phyloP scores from a whole-genome alignment of 1,140 invertebrate species.

The Tenebrio molitor region DNA sequence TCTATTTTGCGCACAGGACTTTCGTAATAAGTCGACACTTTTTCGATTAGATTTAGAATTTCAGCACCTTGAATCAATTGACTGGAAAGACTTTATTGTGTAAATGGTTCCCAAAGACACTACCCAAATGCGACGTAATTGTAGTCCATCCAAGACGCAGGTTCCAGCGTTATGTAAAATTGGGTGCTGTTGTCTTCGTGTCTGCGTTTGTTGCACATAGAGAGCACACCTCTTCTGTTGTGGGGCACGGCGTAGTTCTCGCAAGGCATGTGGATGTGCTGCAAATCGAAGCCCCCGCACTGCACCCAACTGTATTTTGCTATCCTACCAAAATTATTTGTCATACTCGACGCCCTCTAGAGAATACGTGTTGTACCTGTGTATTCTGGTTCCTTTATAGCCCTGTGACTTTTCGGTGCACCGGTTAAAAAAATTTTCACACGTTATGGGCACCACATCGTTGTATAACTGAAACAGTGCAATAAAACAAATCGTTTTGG shows the following conservation, averaged over 20 bases:
- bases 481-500: conserved; percentile 35
- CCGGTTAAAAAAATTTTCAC: conserved; percentile 68
- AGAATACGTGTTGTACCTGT: conserved; percentile 57
- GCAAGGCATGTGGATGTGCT: conserved; percentile 65
- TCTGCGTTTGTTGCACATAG: conserved; percentile 70
- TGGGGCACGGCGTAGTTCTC: conserved; percentile 72
- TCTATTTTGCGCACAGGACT: conserved; percentile 65
- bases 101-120: not conserved
- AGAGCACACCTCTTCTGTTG: conserved; percentile 69
- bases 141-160: conserved; percentile 80
- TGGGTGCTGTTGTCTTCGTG: conserved; percentile 78
- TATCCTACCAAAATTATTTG: conserved; percentile 61
- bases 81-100: conserved; percentile 47
- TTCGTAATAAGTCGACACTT: conserved; percentile 68
- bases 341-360: conserved; percentile 6
- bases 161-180: conserved; percentile 84
- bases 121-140: conserved; percentile 86
- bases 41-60: conserved; percentile 68
- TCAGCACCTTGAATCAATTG: conserved; percentile 70
- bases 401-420: conserved; percentile 65
- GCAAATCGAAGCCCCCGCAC: conserved; percentile 67
- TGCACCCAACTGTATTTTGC: conserved; percentile 70
- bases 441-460: conserved; percentile 69
- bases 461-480: conserved; percentile 66
- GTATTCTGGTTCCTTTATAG: conserved; percentile 67